Base-by-base conservation (phyloP, 2,888 invertebrate species). In the Leptopilina myrica region DNA sequence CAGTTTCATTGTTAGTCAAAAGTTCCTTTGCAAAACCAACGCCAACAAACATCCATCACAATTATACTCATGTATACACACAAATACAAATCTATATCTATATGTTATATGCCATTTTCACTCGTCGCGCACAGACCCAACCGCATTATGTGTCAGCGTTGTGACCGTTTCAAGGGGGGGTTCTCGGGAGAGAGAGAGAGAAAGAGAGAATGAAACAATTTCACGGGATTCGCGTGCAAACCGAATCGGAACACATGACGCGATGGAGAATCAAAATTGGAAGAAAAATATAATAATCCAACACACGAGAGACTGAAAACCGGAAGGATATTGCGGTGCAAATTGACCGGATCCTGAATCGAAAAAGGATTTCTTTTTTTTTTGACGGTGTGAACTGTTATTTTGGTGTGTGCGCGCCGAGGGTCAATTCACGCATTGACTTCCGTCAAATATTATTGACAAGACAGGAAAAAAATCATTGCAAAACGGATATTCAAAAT, bases 291-390 rank as follows among this genome's bases (percentile, higher is more conserved):
- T 62, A 56, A 73, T 40, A 73, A 73, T 62, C 76, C 76, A 49
- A 49, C 78, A 79, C 80, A 81, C 79, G 79, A 78, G 67, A 76
- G 77, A 8, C 77, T 62, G 26, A 66, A 49, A 49, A 83, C 83
- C 84, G 87, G 88, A 88, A 88, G 88, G 87, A 87, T 85, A 88
- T 86, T 86, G 88, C 85, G 88, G 87, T 87, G 83, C 81, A 83
- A 82, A 84, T 84, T 85, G 62, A 62, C 80, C n/a, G 26, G 46
- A 73, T 62, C 49, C 59, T 73, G 67, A 64, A 76, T 73, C 79
- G 69, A 65, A 81, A 65, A 81, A 81, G 83, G 80, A 84, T 81
- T 84, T 8, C 7, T 43, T 85, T 69, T 73, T 62, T 49, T 49
- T 49, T 49, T 49, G 49, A n/a, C 26, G 33, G 73, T 73, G 53